Evolutionary conservation across 2,888 invertebrate species (phyloP).

Genomic region (Drosophila acutilabella): DNA sequence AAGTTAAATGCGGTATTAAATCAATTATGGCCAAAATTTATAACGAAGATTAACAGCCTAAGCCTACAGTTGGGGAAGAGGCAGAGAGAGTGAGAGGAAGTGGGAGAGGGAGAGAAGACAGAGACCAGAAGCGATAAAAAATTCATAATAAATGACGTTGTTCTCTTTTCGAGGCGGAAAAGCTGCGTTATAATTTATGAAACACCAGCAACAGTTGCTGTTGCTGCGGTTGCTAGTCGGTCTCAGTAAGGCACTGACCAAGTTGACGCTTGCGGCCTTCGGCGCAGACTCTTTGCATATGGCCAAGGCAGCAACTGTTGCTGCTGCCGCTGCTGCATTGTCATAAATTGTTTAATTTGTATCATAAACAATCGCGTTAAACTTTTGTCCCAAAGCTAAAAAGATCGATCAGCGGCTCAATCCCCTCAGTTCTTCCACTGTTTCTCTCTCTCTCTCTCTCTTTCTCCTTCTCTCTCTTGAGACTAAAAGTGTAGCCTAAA

Average conservation of each 20-base stretch:
- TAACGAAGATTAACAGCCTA: slow-evolving; percentile 76
- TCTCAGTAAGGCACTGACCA: slow-evolving; percentile 59
- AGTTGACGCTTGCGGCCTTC: slow-evolving; percentile 67
- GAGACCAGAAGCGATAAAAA: slow-evolving; percentile 84
- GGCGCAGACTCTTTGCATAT: slow-evolving; percentile 68
- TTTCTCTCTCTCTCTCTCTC: slow-evolving; percentile 20
- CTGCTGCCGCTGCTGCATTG: slow-evolving; percentile 69
- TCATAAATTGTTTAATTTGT: slow-evolving; percentile 86
- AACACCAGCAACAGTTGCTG: slow-evolving; percentile 70
- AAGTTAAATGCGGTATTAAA: slow-evolving; percentile 81
- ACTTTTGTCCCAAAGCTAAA: slow-evolving; percentile 83
- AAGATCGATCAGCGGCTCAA: slow-evolving; percentile 81
- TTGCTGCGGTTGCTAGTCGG: slow-evolving; percentile 3
- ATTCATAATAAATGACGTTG: slow-evolving; percentile 83
- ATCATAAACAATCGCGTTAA: slow-evolving; percentile 86
- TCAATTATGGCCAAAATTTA: slow-evolving; percentile 82
- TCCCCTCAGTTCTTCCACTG: slow-evolving; percentile 28
- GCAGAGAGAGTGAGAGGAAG: background rate
- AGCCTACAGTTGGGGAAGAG: slow-evolving; percentile 32
- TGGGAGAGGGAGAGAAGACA: slow-evolving; percentile 4
- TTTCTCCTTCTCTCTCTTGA: slow-evolving; percentile 19
- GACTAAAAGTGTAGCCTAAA: slow-evolving; percentile 84
- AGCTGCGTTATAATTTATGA: slow-evolving; percentile 83
- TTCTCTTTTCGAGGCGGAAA: slow-evolving; percentile 70
- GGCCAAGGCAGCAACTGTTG: slow-evolving; percentile 46